Evolutionary conservation across 1,140 invertebrate species (phyloP).

Genomic region (Linepithema humile): DNA sequence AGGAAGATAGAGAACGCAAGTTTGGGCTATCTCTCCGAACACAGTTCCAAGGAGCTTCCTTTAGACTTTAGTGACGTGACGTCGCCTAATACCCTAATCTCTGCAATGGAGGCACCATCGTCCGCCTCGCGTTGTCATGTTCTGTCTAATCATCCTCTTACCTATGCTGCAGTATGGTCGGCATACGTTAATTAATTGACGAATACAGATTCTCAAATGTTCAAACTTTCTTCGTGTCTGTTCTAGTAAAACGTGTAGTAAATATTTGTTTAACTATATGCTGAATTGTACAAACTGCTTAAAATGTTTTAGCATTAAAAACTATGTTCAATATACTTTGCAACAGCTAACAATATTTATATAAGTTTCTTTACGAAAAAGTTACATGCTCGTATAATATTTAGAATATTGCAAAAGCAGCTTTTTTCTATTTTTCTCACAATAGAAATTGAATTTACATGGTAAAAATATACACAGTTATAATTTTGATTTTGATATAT

Average conservation of each 20-base stretch:
- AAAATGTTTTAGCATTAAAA: background rate
- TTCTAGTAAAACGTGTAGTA: background rate
- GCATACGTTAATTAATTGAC: constrained; percentile 82
- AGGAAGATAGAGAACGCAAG: constrained; percentile 75
- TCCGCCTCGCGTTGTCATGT: constrained; percentile 73
- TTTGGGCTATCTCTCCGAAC: constrained; percentile 83
- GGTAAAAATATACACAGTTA: background rate
- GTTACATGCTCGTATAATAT: no score
- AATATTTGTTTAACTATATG: background rate
- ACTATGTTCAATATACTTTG: background rate
- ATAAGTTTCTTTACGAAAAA: background rate
- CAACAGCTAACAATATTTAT: background rate
- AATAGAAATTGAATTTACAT: background rate
- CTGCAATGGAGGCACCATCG: constrained; percentile 75
- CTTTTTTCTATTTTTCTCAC: no score
- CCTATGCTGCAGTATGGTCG: constrained; percentile 38
- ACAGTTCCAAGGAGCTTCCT: constrained; percentile 82
- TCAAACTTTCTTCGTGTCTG: constrained; percentile 59
- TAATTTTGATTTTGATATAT: background rate
- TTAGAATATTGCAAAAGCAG: no score
- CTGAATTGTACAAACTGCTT: background rate
- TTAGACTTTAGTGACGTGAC: constrained; percentile 84
- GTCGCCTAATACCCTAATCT: constrained; percentile 84
- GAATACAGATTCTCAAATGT: constrained; percentile 73
- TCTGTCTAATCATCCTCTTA: constrained; percentile 65